phyloP scores from a whole-genome alignment of 2,888 invertebrate species.

The Tyria jacobaeae region DNA sequence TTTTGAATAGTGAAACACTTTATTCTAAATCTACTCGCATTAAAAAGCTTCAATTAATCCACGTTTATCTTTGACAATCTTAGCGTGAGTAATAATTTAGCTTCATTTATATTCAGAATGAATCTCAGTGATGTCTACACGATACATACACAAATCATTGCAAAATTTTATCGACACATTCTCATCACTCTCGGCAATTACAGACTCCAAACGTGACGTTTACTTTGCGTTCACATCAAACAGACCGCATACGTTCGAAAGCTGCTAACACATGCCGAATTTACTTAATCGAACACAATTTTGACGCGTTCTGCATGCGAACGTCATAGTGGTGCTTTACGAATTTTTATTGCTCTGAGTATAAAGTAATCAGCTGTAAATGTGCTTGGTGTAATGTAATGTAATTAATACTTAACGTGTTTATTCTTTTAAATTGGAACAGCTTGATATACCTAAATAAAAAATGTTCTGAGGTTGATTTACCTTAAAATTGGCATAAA shows the following conservation, averaged over 20 bases:
- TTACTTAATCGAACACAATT: constrained; percentile 64
- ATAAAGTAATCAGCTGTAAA: constrained; percentile 2
- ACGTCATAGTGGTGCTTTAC: constrained; percentile 30
- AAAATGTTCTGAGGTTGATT: not conserved
- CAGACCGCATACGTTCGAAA: constrained; percentile 53
- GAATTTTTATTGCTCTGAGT: constrained; percentile 20
- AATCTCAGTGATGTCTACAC: not conserved
- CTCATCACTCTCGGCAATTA: constrained; percentile 66
- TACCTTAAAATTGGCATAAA: not conserved
- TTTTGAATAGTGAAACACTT: no score
- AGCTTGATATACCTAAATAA: not conserved
- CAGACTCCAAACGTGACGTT: constrained; percentile 71
- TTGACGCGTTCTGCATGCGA: constrained; percentile 45
- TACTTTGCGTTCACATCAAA: constrained; percentile 78
- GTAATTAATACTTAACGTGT: not conserved
- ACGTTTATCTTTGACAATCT: no score
- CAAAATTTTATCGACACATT: constrained; percentile 40
- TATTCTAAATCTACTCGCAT: no score
- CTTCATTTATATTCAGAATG: not conserved
- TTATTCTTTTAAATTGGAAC: not conserved
- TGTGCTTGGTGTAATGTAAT: not conserved
- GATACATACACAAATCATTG: constrained; percentile 7
- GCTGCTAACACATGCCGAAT: constrained; percentile 67
- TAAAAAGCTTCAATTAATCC: no score
- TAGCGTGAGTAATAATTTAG: no score